Evolutionary conservation across 2,797 vertebrate species (phyloP).

Genomic region (Rhinoraja longicauda): DNA sequence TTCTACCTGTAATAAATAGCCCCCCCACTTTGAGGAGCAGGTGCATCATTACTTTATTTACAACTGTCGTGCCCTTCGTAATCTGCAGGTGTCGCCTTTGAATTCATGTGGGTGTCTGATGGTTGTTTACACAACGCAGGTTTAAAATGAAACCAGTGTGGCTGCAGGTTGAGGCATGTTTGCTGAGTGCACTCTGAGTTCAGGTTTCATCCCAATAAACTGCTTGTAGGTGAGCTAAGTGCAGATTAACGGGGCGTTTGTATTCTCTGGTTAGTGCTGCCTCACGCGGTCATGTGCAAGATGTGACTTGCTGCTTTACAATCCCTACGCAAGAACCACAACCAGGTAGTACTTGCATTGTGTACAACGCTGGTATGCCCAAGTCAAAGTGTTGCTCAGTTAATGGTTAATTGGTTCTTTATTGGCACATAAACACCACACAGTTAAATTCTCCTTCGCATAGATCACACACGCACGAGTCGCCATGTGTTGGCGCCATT

Average conservation of each 20-base stretch:
- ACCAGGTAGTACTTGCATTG: neutral
- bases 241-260: neutral
- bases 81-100: neutral
- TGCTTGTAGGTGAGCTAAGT: neutral
- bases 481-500: no score
- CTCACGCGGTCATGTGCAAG: neutral
- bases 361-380: neutral
- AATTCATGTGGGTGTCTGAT: slow-evolving; percentile 33
- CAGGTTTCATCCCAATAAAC: neutral
- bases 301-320: neutral
- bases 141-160: neutral
- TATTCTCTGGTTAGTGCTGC: neutral
- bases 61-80: neutral
- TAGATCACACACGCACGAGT: no score
- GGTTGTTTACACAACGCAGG: neutral
- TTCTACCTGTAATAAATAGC: neutral
- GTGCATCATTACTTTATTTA: neutral
- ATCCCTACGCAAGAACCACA: neutral
- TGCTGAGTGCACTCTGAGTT: neutral
- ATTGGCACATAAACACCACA: no score
- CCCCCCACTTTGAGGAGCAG: neutral
- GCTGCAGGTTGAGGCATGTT: slow-evolving; percentile 6
- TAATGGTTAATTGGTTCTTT: no score
- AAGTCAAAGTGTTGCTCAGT: neutral
- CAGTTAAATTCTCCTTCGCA: no score